phyloP scores from a whole-genome alignment of 2,113 vertebrate species.

The Ptyas mucosa region DNA sequence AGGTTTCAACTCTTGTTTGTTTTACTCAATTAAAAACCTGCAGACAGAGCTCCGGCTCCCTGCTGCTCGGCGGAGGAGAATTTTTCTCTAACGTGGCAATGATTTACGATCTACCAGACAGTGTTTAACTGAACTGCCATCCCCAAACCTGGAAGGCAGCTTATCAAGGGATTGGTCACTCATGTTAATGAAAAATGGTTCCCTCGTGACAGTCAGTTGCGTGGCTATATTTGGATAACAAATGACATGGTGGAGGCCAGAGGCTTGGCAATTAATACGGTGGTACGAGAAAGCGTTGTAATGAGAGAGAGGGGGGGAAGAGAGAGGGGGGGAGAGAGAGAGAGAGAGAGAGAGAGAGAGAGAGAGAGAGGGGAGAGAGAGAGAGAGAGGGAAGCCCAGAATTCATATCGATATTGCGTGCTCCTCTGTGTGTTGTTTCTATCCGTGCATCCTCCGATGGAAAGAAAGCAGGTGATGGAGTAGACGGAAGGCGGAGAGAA shows the following conservation, averaged over 20 bases:
- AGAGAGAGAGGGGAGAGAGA: too few relatives aligned
- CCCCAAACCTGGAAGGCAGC: slow-evolving; percentile 37
- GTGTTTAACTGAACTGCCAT: slow-evolving; percentile 50
- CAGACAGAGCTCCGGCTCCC: slow-evolving; percentile 58
- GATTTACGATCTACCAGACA: slow-evolving; percentile 59
- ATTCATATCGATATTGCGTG: slow-evolving; percentile 54
- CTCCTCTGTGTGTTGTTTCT: slow-evolving; percentile 40
- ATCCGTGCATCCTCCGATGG: slow-evolving; percentile 35
- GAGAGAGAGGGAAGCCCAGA: neutral
- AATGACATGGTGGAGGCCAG: slow-evolving; percentile 29
- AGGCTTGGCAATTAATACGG: slow-evolving; percentile 58
- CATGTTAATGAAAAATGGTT: slow-evolving; percentile 60
- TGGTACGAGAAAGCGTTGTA: slow-evolving; percentile 45
- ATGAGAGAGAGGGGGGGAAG: neutral
- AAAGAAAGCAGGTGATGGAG: slow-evolving; percentile 49
- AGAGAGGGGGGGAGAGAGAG: too few relatives aligned
- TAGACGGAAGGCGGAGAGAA: slow-evolving; percentile 46
- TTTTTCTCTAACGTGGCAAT: slow-evolving; percentile 39
- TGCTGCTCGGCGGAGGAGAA: slow-evolving; percentile 27
- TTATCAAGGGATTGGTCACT: slow-evolving; percentile 52
- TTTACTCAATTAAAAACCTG: slow-evolving; percentile 67
- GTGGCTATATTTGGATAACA: slow-evolving; percentile 52
- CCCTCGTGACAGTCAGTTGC: slow-evolving; percentile 25
- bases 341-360: too few relatives aligned
- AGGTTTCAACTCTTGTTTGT: slow-evolving; percentile 44